A percentile compares a stretch with the other conserved stretches of the same genome.
These are phyloP conservation scores for Perithous albicinctus DNA, from an alignment of 2,888 invertebrate species.

Conservation along the genomic window DNA sequence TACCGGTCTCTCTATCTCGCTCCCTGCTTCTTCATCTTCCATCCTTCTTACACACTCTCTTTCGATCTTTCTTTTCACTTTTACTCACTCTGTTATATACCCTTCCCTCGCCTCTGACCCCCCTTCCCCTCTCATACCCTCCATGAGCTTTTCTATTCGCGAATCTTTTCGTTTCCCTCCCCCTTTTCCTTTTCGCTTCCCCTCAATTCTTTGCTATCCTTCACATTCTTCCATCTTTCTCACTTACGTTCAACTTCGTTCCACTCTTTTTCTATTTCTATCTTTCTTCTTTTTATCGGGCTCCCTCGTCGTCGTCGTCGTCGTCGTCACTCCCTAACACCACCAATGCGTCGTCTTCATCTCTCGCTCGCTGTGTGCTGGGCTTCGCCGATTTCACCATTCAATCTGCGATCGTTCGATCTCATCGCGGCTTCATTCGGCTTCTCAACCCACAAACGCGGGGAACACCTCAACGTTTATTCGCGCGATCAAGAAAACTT, in stretches of 20 bases:
- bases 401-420: conserved; percentile 34
- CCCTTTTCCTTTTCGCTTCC: conserved; percentile 24
- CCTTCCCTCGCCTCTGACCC: conserved; percentile 44
- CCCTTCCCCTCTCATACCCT: conserved; percentile 9
- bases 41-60: conserved; percentile 68
- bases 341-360: conserved; percentile 39
- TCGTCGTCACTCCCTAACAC: conserved; percentile 33
- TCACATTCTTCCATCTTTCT: conserved; percentile 41
- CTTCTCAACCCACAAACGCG: conserved; percentile 31
- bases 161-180: conserved; percentile 61
- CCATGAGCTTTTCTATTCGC: conserved; percentile 61
- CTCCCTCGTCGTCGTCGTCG: not conserved
- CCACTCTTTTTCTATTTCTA: conserved; percentile 62
- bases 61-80: conserved; percentile 71
- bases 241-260: conserved; percentile 19
- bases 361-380: not conserved
- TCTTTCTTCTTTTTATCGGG: conserved; percentile 57
- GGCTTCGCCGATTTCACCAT: conserved; percentile 40
- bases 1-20: conserved; percentile 71
- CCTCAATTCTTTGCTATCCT: conserved; percentile 9
- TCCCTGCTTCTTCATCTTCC: conserved; percentile 19
- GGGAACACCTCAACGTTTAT: conserved; percentile 2
- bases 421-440: conserved; percentile 27
- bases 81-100: conserved; percentile 60
- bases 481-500: conserved; percentile 46